phyloP scores from a whole-genome alignment of 2,888 invertebrate genomes.

The Caenorhabditis imperialis region DNA sequence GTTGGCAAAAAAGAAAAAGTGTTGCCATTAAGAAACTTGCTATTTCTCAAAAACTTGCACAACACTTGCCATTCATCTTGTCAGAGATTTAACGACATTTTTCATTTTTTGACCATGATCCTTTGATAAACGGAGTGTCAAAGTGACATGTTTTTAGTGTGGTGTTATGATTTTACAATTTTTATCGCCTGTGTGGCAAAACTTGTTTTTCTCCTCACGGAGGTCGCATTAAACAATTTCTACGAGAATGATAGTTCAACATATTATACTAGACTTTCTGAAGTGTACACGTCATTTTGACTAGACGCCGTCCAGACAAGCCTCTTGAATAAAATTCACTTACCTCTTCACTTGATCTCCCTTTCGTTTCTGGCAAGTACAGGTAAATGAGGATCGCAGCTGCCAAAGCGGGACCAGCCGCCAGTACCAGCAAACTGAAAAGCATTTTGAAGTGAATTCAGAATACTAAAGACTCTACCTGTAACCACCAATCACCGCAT shows the following conservation, averaged over 20 bases:
- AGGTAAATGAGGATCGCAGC: constrained; percentile 69
- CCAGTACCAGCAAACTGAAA: constrained; percentile 67
- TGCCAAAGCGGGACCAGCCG: constrained; percentile 71
- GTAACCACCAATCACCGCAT: constrained; percentile 61
- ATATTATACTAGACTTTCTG: too few relatives aligned
- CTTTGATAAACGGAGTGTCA: constrained; percentile 15
- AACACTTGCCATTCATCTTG: background rate
- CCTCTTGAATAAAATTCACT: constrained; percentile 36
- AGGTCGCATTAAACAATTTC: too few relatives aligned
- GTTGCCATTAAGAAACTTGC: background rate
- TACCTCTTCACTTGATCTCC: constrained; percentile 62
- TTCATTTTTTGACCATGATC: too few relatives aligned
- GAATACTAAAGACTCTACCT: constrained; percentile 31
- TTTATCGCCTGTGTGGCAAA: background rate
- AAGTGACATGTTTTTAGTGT: constrained; percentile 7
- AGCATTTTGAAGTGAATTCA: background rate
- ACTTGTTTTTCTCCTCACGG: too few relatives aligned
- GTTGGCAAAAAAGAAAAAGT: too few relatives aligned
- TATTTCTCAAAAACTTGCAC: background rate
- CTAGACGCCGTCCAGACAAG: constrained; percentile 16
- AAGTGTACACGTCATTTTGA: background rate
- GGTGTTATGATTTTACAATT: constrained; percentile 14
- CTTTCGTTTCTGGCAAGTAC: constrained; percentile 75
- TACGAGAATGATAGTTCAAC: too few relatives aligned
- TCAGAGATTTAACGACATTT: too few relatives aligned